Conservation (phyloP, 2,113 vertebrate species). For the Corythornis madagascariensis region DNA sequence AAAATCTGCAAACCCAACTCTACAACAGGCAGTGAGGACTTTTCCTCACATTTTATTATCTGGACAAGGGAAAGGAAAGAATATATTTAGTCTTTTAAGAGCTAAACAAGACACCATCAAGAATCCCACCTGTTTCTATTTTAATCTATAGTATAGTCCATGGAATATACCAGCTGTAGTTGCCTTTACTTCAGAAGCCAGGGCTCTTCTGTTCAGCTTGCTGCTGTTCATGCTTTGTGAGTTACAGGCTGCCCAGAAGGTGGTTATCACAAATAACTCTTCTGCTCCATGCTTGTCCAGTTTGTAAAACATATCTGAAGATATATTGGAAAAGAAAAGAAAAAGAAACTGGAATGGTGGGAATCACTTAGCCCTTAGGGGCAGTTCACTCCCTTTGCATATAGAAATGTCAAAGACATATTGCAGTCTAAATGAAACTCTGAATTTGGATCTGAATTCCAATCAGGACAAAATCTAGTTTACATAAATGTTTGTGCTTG, state of each 20-base stretch:
- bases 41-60: neutral
- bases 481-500: neutral
- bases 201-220: neutral
- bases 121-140: neutral
- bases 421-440: neutral
- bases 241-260: neutral
- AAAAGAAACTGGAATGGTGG: neutral
- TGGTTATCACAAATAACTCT: neutral
- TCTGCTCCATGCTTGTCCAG: neutral
- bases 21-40: neutral
- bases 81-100: neutral
- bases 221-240: neutral
- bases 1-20: no score
- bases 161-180: neutral
- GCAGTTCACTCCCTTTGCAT: neutral
- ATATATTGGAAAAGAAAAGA: neutral
- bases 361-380: neutral
- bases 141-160: neutral
- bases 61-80: neutral
- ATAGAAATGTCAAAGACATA: neutral
- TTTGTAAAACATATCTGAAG: neutral
- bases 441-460: neutral
- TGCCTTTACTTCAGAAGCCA: neutral
- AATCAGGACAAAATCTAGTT: neutral
- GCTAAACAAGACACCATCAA: neutral